A percentile compares a stretch with the other conserved stretches of the same genome.
Conservation (phyloP, 1,140 invertebrate genomes). For the Lepidurus arcticus region DNA sequence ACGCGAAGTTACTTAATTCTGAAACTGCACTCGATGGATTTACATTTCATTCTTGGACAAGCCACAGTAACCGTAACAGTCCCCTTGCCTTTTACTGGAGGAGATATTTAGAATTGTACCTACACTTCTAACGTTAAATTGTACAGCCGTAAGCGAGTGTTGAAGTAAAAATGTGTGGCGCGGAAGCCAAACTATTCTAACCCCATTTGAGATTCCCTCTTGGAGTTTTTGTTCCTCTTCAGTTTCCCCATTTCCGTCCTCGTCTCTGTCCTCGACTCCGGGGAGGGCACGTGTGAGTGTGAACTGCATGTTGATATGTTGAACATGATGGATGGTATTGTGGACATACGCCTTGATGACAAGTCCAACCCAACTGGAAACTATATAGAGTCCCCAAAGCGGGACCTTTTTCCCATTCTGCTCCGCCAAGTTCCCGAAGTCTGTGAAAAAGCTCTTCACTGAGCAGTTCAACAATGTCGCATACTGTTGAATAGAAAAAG, state of each 20-base stretch:
- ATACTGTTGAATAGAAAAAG: no score
- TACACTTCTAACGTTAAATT: no score
- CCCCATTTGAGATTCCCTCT: not conserved
- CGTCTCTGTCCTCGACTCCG: not conserved
- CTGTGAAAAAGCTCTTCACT: not conserved
- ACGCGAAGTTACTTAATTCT: no score
- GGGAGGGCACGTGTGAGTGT: conserved; percentile 13
- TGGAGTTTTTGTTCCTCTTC: not conserved
- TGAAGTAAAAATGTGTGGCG: no score
- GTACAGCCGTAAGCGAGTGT: no score
- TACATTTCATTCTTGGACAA: no score
- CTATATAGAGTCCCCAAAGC: not conserved
- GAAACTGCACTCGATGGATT: no score
- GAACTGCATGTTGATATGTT: conserved; percentile 22
- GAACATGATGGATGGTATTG: conserved; percentile 18
- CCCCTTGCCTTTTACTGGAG: no score
- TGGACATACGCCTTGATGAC: conserved; percentile 21
- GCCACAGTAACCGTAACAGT: no score
- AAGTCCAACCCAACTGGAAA: conserved; percentile 1
- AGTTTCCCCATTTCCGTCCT: conserved; percentile 5
- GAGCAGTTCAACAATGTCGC: no score
- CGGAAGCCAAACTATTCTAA: no score
- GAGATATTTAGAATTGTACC: no score
- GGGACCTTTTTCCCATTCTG: not conserved
- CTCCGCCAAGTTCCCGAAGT: not conserved